Conservation (phyloP, 2,888 invertebrate species). For the Drosophila mulleri region DNA sequence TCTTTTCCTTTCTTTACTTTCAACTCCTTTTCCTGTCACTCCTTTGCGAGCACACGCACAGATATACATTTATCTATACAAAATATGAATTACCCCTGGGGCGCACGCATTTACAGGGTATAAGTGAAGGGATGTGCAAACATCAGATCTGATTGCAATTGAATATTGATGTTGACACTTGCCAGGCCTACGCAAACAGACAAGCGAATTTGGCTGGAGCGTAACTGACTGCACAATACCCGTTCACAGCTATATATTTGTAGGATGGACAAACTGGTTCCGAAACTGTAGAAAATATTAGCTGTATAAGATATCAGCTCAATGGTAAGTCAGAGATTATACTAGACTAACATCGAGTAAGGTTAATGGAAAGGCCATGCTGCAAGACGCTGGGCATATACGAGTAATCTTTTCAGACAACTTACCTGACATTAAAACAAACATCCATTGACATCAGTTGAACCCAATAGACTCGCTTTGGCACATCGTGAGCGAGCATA, state of each 20-base stretch:
- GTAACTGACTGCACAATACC: not conserved
- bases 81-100: not conserved
- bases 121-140: not conserved
- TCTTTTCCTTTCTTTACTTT: not conserved
- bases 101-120: not conserved
- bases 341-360: not conserved
- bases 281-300: no score
- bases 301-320: no score
- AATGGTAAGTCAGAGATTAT: not conserved
- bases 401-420: not conserved
- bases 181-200: not conserved
- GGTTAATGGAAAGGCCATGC: no score
- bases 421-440: not conserved
- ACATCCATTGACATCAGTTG: not conserved
- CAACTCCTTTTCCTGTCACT: not conserved
- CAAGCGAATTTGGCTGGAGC: not conserved
- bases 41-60: not conserved
- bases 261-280: no score
- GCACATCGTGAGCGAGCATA: not conserved
- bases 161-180: constrained; percentile 5
- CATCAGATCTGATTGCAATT: constrained; percentile 11
- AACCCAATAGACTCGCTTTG: not conserved
- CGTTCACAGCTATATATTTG: not conserved
- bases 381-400: no score
- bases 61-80: not conserved